A percentile compares a stretch with the other conserved stretches of the same genome.
Conservation (phyloP, 2,797 vertebrate species). For the Melanotaenia parkinsoni region DNA sequence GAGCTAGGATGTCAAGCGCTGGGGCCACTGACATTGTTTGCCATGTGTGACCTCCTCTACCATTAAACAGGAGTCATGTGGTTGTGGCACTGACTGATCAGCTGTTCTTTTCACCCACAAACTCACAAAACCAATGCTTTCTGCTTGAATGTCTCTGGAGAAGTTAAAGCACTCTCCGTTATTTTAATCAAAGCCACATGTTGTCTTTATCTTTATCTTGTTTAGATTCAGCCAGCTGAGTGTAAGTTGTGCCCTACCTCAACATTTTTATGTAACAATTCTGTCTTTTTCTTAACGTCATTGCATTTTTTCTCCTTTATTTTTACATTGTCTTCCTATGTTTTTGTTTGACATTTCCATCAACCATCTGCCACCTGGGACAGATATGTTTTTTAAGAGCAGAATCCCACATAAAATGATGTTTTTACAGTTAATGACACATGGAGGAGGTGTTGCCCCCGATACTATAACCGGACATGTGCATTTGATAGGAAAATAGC, state of each 20-base stretch:
- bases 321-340: neutral
- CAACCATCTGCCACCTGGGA: conserved; percentile 6
- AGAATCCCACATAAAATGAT: conserved; percentile 29
- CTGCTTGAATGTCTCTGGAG: neutral
- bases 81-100: conserved; percentile 3
- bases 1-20: conserved; percentile 9
- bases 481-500: conserved; percentile 26
- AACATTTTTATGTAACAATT: conserved; percentile 48
- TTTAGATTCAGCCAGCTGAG: neutral
- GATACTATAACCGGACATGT: conserved; percentile 49
- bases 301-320: conserved; percentile 4
- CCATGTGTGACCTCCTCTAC: conserved; percentile 25
- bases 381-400: conserved; percentile 37
- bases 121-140: neutral
- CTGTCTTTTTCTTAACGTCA: conserved; percentile 19
- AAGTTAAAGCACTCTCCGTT: neutral
- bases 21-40: neutral
- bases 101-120: conserved; percentile 1
- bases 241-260: neutral
- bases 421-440: conserved; percentile 49
- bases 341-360: conserved; percentile 29
- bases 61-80: conserved; percentile 32
- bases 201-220: neutral
- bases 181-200: neutral
- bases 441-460: conserved; percentile 17